phyloP scores from a whole-genome alignment of 2,888 invertebrate genomes.

The Synanthedon andrenaeformis region DNA sequence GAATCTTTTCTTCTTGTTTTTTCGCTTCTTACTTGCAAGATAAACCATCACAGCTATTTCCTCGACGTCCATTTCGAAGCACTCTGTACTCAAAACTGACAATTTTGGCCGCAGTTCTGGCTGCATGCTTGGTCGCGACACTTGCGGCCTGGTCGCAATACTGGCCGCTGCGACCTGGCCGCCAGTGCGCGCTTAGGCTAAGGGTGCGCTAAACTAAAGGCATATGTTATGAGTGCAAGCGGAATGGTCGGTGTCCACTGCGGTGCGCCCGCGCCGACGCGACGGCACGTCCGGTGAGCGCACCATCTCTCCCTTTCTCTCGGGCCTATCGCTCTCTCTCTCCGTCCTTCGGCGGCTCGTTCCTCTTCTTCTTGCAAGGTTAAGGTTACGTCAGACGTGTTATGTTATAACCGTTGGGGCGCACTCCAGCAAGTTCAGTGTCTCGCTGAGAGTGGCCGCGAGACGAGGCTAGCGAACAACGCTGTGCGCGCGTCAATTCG shows the following conservation, averaged over 20 bases:
- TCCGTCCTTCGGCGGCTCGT: conserved; percentile 67
- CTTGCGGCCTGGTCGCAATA: too few relatives aligned
- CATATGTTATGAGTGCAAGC: not conserved
- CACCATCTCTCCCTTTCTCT: conserved; percentile 64
- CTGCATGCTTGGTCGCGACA: too few relatives aligned
- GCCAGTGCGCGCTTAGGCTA: too few relatives aligned
- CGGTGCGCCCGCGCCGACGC: conserved; percentile 8
- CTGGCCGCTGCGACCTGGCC: too few relatives aligned
- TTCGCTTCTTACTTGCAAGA: too few relatives aligned
- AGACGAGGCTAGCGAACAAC: conserved; percentile 51
- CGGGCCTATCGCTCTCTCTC: conserved; percentile 62
- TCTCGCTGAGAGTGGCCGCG: conserved; percentile 68
- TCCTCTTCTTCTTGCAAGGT: conserved; percentile 72
- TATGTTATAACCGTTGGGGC: conserved; percentile 71
- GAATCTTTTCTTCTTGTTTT: too few relatives aligned
- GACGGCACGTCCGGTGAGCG: conserved; percentile 16
- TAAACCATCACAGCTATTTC: too few relatives aligned
- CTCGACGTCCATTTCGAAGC: too few relatives aligned
- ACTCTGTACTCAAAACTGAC: too few relatives aligned
- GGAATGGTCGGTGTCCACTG: conserved; percentile 7
- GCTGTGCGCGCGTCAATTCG: conserved; percentile 42
- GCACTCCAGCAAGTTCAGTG: conserved; percentile 68
- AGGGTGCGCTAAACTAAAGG: not conserved
- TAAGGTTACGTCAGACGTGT: conserved; percentile 72
- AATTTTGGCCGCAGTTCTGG: too few relatives aligned